Percentiles rank a stretch among this genome's conserved stretches.
phyloP scores from a whole-genome alignment of 1,140 invertebrate genomes.

The Atta colombica region DNA sequence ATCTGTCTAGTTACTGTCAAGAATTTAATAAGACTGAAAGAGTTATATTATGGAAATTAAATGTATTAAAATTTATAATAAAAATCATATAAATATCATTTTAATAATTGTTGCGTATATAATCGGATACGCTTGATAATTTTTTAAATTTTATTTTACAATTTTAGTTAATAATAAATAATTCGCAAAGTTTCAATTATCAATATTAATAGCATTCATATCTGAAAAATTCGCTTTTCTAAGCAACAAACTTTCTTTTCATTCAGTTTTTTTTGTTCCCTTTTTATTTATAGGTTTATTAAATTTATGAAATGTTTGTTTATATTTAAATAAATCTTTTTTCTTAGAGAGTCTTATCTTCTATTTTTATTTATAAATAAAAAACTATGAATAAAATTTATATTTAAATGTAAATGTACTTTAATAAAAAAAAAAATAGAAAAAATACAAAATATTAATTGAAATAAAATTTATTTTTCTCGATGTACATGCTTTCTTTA shows the following conservation, averaged over 20 bases:
- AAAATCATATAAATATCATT: neutral
- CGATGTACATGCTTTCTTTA: neutral
- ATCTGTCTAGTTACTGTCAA: constrained; percentile 47
- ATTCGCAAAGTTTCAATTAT: neutral
- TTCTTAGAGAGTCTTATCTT: neutral
- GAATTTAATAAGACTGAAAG: neutral
- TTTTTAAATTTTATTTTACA: neutral
- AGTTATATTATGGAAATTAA: neutral
- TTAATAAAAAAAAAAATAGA: neutral
- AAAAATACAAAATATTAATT: neutral
- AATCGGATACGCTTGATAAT: neutral
- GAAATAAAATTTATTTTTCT: neutral
- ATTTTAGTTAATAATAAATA: neutral
- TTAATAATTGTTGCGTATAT: neutral
- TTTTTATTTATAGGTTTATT: neutral
- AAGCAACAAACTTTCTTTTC: neutral
- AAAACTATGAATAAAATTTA: neutral
- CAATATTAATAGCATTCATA: neutral
- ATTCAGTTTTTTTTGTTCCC: neutral
- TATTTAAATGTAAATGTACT: neutral
- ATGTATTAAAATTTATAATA: neutral
- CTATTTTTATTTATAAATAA: neutral
- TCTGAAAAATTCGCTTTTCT: neutral
- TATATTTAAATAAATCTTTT: neutral
- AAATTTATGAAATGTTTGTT: neutral